Evolutionary conservation across 2,888 invertebrate species (phyloP).

Genomic region (Meganola albula): DNA sequence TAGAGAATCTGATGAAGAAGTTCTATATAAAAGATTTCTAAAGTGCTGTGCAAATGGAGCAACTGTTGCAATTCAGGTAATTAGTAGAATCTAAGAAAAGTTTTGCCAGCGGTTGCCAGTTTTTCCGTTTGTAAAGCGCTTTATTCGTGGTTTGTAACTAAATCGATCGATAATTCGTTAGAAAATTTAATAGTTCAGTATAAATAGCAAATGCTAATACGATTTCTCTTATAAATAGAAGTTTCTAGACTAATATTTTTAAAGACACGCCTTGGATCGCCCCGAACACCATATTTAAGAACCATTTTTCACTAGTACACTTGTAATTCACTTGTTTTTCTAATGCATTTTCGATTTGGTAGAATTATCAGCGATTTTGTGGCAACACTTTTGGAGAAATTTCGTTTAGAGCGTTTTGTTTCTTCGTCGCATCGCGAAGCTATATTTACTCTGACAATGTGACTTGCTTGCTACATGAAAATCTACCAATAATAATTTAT

Average conservation of each 20-base stretch:
- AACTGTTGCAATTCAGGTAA: no score
- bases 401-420: conserved; percentile 37
- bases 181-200: conserved; percentile 45
- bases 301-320: conserved; percentile 43
- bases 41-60: no score
- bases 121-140: no score
- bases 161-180: no score
- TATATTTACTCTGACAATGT: no score
- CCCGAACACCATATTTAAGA: conserved; percentile 37
- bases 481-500: no score
- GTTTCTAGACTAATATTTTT: conserved; percentile 39
- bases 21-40: no score
- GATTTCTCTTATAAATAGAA: conserved; percentile 39
- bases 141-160: no score
- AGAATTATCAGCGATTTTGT: conserved; percentile 34
- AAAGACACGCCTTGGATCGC: conserved; percentile 48
- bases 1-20: no score
- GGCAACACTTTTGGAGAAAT: conserved; percentile 41
- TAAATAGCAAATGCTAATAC: conserved; percentile 39
- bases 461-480: no score
- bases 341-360: conserved; percentile 31
- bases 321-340: conserved; percentile 32
- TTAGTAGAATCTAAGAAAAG: no score
- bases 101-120: no score
- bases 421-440: conserved; percentile 34